Percentiles rank a stretch among this genome's conserved stretches.
phyloP scores from a whole-genome alignment of 2,797 vertebrate genomes.

The Phoebastria nigripes region DNA sequence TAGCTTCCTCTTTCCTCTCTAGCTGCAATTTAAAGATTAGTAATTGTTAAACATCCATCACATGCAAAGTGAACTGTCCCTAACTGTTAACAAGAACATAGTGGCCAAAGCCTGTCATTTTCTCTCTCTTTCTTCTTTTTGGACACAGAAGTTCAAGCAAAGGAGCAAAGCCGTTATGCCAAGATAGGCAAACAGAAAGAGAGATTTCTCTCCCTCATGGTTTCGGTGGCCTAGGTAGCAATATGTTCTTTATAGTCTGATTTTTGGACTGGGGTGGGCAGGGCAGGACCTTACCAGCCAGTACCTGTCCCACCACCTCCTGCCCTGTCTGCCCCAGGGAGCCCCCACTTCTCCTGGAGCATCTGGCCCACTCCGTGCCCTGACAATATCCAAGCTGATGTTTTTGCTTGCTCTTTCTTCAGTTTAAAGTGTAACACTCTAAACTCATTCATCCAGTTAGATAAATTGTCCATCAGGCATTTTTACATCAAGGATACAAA shows the following conservation, averaged over 20 bases:
- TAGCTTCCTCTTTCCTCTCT: constrained; percentile 8
- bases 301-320: not conserved
- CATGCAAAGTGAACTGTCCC: constrained; percentile 35
- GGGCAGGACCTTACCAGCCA: not conserved
- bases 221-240: not conserved
- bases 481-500: not conserved
- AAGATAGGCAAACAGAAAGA: not conserved
- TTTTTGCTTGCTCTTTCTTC: not conserved
- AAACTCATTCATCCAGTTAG: not conserved
- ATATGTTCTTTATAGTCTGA: not conserved
- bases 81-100: constrained; percentile 41
- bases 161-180: not conserved
- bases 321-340: not conserved
- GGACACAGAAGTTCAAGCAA: not conserved
- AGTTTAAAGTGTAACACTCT: not conserved
- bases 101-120: constrained; percentile 1
- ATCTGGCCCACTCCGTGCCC: not conserved
- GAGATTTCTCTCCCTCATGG: not conserved
- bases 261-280: not conserved
- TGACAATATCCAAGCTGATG: not conserved
- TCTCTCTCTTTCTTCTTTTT: not conserved
- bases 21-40: constrained; percentile 61
- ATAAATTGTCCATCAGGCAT: not conserved
- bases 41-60: constrained; percentile 69
- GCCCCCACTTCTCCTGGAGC: not conserved